Conservation (phyloP, 2,113 vertebrate species). For the Eolophus roseicapilla region DNA sequence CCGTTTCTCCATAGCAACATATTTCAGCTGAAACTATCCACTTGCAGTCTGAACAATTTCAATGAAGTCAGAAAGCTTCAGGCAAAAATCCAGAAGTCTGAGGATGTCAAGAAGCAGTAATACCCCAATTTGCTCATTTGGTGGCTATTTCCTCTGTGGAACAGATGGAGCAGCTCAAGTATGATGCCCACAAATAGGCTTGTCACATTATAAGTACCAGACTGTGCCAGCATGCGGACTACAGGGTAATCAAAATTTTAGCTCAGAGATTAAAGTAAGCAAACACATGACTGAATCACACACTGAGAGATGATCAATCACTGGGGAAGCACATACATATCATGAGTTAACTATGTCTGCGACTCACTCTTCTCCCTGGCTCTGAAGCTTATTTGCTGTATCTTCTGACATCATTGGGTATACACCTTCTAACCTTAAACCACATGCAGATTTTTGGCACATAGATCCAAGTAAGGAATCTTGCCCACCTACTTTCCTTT, state of each 20-base stretch:
- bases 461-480: background rate
- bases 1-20: background rate
- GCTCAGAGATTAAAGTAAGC: background rate
- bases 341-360: background rate
- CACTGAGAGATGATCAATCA: background rate
- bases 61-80: background rate
- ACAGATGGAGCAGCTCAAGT: background rate
- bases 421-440: background rate
- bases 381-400: background rate
- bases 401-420: background rate
- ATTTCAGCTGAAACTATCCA: background rate
- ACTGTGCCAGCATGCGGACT: background rate
- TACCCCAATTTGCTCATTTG: background rate
- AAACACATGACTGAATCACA: background rate
- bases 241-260: background rate
- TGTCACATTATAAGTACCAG: background rate
- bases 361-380: background rate
- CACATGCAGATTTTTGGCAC: background rate
- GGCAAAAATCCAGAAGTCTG: background rate
- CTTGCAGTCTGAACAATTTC: background rate
- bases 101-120: background rate
- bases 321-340: background rate
- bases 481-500: background rate
- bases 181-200: background rate
- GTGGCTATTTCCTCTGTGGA: background rate